phyloP scores from a whole-genome alignment of 2,113 vertebrate genomes.

The Copsychus sechellarum region DNA sequence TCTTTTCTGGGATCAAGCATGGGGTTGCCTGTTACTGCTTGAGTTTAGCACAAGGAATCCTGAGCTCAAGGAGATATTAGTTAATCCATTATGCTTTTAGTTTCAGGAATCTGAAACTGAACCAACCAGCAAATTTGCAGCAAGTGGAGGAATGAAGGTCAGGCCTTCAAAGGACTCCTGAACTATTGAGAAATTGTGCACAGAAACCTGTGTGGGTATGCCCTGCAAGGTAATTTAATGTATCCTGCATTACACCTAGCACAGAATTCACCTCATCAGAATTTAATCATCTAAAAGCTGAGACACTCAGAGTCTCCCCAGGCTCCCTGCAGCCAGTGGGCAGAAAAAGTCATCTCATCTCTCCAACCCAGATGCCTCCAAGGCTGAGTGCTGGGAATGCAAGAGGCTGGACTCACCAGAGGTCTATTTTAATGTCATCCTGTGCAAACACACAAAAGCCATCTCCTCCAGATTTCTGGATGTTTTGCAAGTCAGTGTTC shows the following conservation, averaged over 20 bases:
- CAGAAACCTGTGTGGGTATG: not conserved
- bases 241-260: not conserved
- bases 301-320: not conserved
- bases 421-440: not conserved
- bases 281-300: not conserved
- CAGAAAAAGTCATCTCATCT: not conserved
- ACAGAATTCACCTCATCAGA: not conserved
- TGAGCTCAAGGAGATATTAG: not conserved
- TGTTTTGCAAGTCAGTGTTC: conserved; percentile 2
- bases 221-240: not conserved
- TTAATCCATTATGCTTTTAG: not conserved
- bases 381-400: not conserved
- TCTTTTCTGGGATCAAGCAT: not conserved
- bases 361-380: not conserved
- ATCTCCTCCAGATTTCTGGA: conserved; percentile 6
- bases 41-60: not conserved
- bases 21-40: not conserved
- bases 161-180: not conserved
- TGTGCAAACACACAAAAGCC: not conserved
- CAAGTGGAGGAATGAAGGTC: not conserved
- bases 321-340: not conserved
- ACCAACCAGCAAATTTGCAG: not conserved
- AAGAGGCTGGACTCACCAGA: not conserved
- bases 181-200: not conserved
- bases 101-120: not conserved